A percentile compares a stretch with the other conserved stretches of the same genome.
These are phyloP conservation scores for Paracanthobrama guichenoti DNA, from an alignment of 2,113 vertebrate species.

Conservation along the genomic window DNA sequence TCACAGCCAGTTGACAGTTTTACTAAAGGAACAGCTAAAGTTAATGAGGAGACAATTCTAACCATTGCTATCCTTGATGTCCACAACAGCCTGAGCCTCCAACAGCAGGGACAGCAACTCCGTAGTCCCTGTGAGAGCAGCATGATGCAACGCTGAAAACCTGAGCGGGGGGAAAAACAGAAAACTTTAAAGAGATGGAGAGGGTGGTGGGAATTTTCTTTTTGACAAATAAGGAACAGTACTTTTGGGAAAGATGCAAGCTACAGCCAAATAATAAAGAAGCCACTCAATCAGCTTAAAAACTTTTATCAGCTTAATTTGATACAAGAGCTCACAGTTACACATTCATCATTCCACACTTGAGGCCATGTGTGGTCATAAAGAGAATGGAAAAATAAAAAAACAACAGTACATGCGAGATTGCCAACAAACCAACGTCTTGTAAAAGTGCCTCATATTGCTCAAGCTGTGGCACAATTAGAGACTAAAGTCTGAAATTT, in stretches of 20 bases:
- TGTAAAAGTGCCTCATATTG: conserved; percentile 26
- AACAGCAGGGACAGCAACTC: conserved; percentile 87
- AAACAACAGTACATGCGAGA: not conserved
- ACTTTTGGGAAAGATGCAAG: not conserved
- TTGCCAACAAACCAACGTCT: conserved; percentile 38
- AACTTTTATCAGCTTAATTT: conserved; percentile 12
- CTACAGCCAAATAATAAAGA: conserved; percentile 4
- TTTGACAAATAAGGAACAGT: not conserved
- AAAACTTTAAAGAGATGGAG: not conserved
- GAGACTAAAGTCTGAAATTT: conserved; percentile 9
- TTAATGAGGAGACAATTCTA: conserved; percentile 54
- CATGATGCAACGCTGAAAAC: conserved; percentile 92
- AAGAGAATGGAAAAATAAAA: conserved; percentile 41
- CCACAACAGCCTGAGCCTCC: conserved; percentile 90
- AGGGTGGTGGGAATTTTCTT: not conserved
- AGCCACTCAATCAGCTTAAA: not conserved
- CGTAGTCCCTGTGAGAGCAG: conserved; percentile 87
- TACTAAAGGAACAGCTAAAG: no score
- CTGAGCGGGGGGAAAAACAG: conserved; percentile 65
- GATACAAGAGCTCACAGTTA: not conserved
- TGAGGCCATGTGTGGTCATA: conserved; percentile 9
- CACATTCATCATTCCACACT: not conserved
- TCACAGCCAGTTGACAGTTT: no score
- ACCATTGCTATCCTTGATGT: conserved; percentile 96
- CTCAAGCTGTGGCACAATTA: conserved; percentile 10